phyloP scores from a whole-genome alignment of 2,113 vertebrate species.

The Notiomystis cincta region DNA sequence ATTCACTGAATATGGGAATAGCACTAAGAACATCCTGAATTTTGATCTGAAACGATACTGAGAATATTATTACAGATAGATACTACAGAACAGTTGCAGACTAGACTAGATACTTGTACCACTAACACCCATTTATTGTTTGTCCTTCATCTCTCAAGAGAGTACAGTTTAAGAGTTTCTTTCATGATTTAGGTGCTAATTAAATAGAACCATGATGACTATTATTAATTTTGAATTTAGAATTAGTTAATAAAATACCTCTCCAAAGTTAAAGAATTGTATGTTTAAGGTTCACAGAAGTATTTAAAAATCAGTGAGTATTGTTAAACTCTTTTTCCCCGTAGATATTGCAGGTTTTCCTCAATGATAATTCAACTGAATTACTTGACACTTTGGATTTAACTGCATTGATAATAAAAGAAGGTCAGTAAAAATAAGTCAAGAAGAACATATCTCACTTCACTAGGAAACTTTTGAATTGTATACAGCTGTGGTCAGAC shows the following conservation, averaged over 20 bases:
- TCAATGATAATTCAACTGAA: neutral
- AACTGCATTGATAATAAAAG: neutral
- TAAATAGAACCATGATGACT: neutral
- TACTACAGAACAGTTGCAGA: neutral
- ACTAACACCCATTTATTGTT: neutral
- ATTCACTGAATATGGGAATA: neutral
- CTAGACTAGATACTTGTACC: neutral
- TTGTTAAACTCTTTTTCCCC: neutral
- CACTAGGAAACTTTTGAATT: neutral
- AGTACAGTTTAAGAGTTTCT: neutral
- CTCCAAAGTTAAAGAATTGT: neutral
- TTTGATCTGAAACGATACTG: neutral
- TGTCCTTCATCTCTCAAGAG: neutral
- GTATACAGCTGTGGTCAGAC: neutral
- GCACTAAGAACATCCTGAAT: neutral
- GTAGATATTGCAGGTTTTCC: neutral
- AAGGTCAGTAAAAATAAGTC: neutral
- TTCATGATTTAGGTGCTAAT: neutral
- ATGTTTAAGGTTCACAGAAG: neutral
- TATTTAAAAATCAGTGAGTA: neutral
- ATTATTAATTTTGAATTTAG: neutral
- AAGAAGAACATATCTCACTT: neutral
- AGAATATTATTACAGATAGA: neutral
- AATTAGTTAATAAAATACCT: neutral
- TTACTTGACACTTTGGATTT: neutral